Evolutionary conservation across 1,140 invertebrate species (phyloP), one percentile per base, ranked within the genome.

Genomic region (Pachypsylla venusta): DNA sequence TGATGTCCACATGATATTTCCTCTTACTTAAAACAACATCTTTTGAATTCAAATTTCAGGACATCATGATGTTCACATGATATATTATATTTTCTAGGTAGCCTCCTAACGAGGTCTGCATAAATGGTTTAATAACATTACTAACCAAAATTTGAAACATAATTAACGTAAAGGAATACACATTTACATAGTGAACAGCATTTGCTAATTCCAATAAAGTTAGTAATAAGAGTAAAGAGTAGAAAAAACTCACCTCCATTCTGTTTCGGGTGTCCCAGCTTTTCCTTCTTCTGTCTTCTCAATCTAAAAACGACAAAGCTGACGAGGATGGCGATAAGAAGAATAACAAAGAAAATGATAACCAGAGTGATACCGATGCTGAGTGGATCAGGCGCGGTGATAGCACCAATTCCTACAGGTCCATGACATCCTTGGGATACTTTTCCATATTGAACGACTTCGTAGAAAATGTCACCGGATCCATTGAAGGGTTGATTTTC

Each of bases 311-410:
- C 87, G 1, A 93, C 77, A 68, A 93, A 93, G 54, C 87, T 92
- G 4, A 89, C 83, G 24, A 91, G 74, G 59, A 94, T 92, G 1
- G 89, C 89, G 5, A 93, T 81, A 19, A 94, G 76, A 10, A 94
- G 73, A 53, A 91, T 87, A 1, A 92, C 82, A 66, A 97, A 94
- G 73, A 97, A 96, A 2, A 94, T 86, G 48, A 96, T 91, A 1
- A 97, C 89, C 22, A 97, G 73, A 1, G 89, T 92, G 28, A 93
- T 85, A 26, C 91, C 90, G 40, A 94, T 89, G 65, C 85, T 89
- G 0, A 94, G 71, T 1, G 89, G 89, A 75, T 92, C 87, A 3
- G 89, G 82, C 1, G 82, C 81, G 0, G 84, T 80, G n/a, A 70
- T 69, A 4, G 83, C 79, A 30, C 82, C 85, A 24, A 84, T 79